Percentiles rank a stretch among this genome's conserved stretches.
Evolutionary conservation across 2,113 vertebrate genomes (phyloP).

Genomic region (Cyanocitta stelleri): DNA sequence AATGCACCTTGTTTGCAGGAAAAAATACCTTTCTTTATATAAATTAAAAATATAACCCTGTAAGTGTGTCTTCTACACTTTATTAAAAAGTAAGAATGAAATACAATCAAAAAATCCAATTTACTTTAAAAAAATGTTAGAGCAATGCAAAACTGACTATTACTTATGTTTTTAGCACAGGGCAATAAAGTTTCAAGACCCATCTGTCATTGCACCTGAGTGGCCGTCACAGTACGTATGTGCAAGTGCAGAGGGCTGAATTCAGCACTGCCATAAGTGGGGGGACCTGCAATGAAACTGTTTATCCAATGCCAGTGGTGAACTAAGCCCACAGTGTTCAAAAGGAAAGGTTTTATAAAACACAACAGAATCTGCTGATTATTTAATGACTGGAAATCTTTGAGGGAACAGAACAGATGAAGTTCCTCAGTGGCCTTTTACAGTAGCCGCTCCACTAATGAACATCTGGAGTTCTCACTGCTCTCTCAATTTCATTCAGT

Average conservation of each 20-base stretch:
- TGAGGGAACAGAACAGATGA: background rate
- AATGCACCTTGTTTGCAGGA: background rate
- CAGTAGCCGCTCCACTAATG: background rate
- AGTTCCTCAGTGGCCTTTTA: background rate
- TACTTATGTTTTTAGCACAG: background rate
- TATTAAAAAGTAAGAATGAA: background rate
- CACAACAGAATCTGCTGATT: background rate
- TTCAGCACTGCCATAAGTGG: background rate
- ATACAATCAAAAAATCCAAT: background rate
- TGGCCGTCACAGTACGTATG: background rate
- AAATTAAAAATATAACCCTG: background rate
- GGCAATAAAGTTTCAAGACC: background rate
- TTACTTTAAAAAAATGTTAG: background rate
- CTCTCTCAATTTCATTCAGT: background rate
- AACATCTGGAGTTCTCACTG: conserved; percentile 48
- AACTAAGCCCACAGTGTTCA: background rate
- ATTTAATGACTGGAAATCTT: background rate
- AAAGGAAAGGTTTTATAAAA: background rate
- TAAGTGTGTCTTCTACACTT: background rate
- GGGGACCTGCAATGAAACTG: background rate
- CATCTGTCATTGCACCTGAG: conserved; percentile 15
- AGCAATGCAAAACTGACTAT: background rate
- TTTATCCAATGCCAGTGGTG: fast-evolving
- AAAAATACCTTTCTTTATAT: background rate
- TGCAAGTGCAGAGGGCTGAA: background rate